Conservation (phyloP, 2,888 invertebrate genomes). For the Zhuqinia jingwanae region DNA sequence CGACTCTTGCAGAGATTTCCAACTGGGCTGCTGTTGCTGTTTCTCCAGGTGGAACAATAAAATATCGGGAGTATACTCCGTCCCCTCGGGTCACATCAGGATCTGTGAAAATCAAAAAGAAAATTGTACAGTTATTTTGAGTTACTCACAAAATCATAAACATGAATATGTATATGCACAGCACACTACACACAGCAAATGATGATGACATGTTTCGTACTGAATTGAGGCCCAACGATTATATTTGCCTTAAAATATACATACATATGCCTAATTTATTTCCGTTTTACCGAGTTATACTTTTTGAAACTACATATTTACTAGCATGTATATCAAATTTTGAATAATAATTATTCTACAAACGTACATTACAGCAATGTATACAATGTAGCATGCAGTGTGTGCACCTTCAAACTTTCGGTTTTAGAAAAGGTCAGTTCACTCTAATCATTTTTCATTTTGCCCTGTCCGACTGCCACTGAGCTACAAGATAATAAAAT, state of each 20-base stretch:
- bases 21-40: constrained; percentile 73
- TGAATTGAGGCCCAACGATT: no score
- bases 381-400: not conserved
- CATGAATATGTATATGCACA: no score
- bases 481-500: constrained; percentile 69
- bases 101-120: constrained; percentile 81
- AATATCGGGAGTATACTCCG: constrained; percentile 86
- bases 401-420: constrained; percentile 37
- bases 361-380: no score
- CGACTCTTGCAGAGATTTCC: constrained; percentile 77
- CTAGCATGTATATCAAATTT: no score
- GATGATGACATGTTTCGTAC: no score
- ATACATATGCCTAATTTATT: no score
- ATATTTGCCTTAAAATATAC: no score
- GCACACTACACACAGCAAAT: not conserved
- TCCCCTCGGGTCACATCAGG: constrained; percentile 86
- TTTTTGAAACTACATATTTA: no score
- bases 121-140: not conserved
- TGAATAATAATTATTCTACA: not conserved
- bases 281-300: no score
- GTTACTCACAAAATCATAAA: not conserved
- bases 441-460: constrained; percentile 76
- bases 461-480: constrained; percentile 71
- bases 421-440: constrained; percentile 76
- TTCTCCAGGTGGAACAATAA: constrained; percentile 80